These are phyloP conservation scores for Ectemnius cavifrons DNA, from an alignment of 2,888 invertebrate genomes.

Conservation along the genomic window DNA sequence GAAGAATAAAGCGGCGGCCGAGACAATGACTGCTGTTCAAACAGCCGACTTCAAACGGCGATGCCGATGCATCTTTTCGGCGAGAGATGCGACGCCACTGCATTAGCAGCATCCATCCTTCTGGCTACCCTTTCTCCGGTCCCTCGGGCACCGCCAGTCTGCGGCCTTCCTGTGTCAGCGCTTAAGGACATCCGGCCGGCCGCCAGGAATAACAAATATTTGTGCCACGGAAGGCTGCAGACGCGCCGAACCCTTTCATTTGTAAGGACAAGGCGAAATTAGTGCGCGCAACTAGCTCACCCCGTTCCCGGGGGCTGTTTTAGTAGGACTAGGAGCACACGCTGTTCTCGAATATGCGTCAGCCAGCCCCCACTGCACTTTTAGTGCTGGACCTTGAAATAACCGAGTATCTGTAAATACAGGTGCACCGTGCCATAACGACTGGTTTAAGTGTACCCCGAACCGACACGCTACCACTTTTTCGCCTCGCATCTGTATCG, in stretches of 20 bases:
- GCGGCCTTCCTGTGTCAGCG: conserved; percentile 1
- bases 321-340: conserved; percentile 55
- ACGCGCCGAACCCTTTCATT: conserved; percentile 75
- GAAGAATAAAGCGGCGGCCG: conserved; percentile 29
- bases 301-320: conserved; percentile 57
- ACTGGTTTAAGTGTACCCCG: conserved; percentile 27
- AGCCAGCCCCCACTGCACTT: background rate
- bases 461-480: background rate
- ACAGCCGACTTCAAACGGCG: conserved; percentile 67
- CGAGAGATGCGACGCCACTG: conserved; percentile 36
- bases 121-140: conserved; percentile 21
- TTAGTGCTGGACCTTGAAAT: conserved; percentile 56
- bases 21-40: conserved; percentile 71
- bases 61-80: conserved; percentile 55
- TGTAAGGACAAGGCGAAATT: conserved; percentile 75
- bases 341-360: background rate
- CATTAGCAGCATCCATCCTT: conserved; percentile 11
- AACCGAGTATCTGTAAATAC: conserved; percentile 62
- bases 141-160: background rate
- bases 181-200: conserved; percentile 60
- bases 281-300: conserved; percentile 57
- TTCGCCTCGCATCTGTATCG: background rate
- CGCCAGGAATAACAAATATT: conserved; percentile 76
- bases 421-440: conserved; percentile 59
- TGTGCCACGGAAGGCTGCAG: conserved; percentile 67